Base-by-base conservation (phyloP, 2,888 invertebrate genomes). In the Drosophila basisetae region DNA sequence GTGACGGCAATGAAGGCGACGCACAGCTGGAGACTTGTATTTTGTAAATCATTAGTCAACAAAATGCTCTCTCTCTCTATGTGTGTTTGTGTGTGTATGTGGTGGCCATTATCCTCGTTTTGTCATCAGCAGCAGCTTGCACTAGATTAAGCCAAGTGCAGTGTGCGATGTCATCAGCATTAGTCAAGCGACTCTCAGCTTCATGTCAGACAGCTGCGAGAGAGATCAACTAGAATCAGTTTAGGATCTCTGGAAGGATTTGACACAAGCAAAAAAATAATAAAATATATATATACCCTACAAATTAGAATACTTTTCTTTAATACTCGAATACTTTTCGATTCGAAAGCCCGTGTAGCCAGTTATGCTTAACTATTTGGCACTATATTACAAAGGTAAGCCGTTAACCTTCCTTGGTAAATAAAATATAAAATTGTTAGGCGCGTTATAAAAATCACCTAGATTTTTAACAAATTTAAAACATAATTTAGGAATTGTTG, bases 41-140 rank as follows among this genome's bases (percentile, higher is more conserved):
- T 89, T 86, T 87, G 89, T 89, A 84, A 87, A 89, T 89, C 89
- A 86, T 89, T 89, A 83, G 89, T 87, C 83, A 84, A 89, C 83
- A 80, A 73, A 78, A 68, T 72, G 76, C 25, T 59, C 37, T 43
- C 43, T 39, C 28, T 31, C 35, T 41, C 18, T 33, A 2, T 9
- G 41, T 33, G 28, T 43, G 28, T 22, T n/a, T 53, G 58, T 28
- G 53, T 55, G 65, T 30, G 69, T 60, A 53, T 43, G 58, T 65
- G 55, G 52, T 67, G 30, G 65, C 65, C 64, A 76, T 80, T 78
- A 78, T 80, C 25, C 80, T 76, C 80, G 68, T 76, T 78, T 78
- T 79, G 78, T 78, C 78, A 79, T 79, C 80, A 79, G 49, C 76
- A 73, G 68, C 78, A 76, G 78, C 73, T 68, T 78, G 78, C 80